Base-by-base conservation (phyloP, 2,797 vertebrate species). In the Falco columbarius region DNA sequence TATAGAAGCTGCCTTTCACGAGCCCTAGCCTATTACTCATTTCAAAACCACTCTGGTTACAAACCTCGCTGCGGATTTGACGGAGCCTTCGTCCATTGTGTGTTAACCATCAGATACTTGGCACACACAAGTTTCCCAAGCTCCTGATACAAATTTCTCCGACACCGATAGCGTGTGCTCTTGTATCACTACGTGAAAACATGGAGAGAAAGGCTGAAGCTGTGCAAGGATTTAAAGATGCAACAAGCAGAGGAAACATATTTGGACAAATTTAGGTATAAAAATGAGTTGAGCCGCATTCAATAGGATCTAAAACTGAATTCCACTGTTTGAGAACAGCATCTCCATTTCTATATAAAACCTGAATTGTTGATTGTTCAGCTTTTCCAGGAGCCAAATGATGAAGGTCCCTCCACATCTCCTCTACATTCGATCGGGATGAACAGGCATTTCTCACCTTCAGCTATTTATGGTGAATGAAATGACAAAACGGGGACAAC, bases 1-100 rank as follows among this genome's bases (percentile, higher is more conserved):
- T 95, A 89, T 81, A 96, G 86, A 93, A 91, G 94, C 89, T 90
- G 91, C 81, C 77, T 92, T 83, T 96, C 93, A 82, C 95, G 89
- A 97, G 81, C n/a, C 70, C 20, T 36, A 75, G 85, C 63, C 70
- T 91, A 68, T 91, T 79, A 93, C 49, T 96, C 84, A 90, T 86
- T 91, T 81, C 81, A 76, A n/a, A 32, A 63, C 73, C 34, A n/a
- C 89, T 81, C 54, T 26, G 80, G 59, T 55, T 42, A 87, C 66
- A 93, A 94, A 30, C 52, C 81, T 85, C 61, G 0, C 82, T 34
- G 81, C 27, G 94, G 62, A 90, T 91, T 51, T 68, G 91, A 74
- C 91, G 54, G 74, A 95, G 73, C 47, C 81, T 23, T 52, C 52
- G 89, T 29, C 88, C 95, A 14, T 40, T 76, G 88, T 87, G 89